Conservation (phyloP, 2,888 invertebrate species). For the Eustalomyia histrio region DNA sequence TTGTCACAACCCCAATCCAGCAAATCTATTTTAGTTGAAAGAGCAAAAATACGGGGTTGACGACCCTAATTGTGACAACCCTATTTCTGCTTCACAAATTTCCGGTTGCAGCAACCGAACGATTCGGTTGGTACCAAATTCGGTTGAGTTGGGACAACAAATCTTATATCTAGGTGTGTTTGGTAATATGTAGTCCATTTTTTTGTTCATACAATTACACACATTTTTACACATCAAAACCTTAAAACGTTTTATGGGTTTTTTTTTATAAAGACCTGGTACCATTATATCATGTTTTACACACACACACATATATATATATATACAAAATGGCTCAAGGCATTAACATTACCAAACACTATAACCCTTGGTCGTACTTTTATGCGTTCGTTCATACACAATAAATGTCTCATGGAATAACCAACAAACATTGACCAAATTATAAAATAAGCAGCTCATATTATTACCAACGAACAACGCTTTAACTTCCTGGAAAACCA, state of each 20-base stretch:
- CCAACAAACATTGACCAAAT: slow-evolving; percentile 15
- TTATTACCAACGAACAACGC: background rate
- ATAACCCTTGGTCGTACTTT: slow-evolving; percentile 7
- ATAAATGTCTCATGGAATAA: background rate
- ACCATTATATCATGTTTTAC: slow-evolving; percentile 1
- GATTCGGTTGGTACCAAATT: no score
- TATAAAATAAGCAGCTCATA: slow-evolving; percentile 35
- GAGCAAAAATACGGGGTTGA: no score
- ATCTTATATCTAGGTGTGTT: background rate
- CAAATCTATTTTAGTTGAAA: no score
- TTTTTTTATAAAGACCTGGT: slow-evolving; percentile 33
- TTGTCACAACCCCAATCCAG: no score
- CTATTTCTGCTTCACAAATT: no score
- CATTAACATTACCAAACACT: slow-evolving; percentile 38
- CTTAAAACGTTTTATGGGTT: slow-evolving; percentile 44
- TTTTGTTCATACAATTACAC: background rate
- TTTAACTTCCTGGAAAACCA: background rate
- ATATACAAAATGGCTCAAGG: slow-evolving; percentile 42
- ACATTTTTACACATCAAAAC: background rate
- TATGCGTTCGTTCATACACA: background rate
- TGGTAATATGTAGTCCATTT: background rate
- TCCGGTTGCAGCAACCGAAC: no score
- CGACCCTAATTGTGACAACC: no score
- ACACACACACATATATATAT: no score
- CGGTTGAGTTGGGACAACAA: no score